These are phyloP conservation scores for Cebus imitator DNA, from an alignment of 2,113 vertebrate genomes.

Conservation along the genomic window DNA sequence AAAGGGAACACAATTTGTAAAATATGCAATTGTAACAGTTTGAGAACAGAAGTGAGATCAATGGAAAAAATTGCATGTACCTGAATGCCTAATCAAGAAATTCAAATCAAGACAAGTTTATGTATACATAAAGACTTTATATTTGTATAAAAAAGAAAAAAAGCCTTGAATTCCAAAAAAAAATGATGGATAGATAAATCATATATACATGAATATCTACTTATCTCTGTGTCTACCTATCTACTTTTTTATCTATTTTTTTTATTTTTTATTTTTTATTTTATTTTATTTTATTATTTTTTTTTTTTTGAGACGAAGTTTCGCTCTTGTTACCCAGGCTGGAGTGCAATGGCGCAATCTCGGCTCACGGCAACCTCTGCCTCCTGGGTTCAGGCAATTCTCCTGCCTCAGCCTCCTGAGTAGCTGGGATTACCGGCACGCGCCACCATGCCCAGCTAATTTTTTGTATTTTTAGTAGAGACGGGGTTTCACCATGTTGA, in stretches of 20 bases:
- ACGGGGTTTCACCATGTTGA: too few relatives aligned
- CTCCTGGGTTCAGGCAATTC: too few relatives aligned
- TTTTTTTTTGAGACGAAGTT: too few relatives aligned
- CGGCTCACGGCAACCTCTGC: too few relatives aligned
- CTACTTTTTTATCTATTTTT: neutral
- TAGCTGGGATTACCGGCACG: too few relatives aligned
- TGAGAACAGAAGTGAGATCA: neutral
- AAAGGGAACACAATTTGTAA: neutral
- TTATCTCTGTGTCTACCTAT: neutral
- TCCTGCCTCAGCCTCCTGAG: too few relatives aligned
- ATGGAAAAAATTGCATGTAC: neutral
- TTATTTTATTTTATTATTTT: too few relatives aligned
- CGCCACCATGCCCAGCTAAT: too few relatives aligned
- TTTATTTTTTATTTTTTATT: too few relatives aligned
- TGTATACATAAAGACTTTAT: neutral
- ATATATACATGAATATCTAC: neutral
- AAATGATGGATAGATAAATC: neutral
- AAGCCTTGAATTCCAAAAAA: neutral
- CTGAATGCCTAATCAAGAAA: neutral
- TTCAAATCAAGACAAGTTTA: neutral
- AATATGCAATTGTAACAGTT: neutral
- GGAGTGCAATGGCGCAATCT: too few relatives aligned
- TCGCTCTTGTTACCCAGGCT: too few relatives aligned
- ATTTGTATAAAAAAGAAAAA: neutral
- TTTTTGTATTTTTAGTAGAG: too few relatives aligned